Evolutionary conservation across 2,888 invertebrate genomes (phyloP).

Genomic region (Crossocerus cetratus): DNA sequence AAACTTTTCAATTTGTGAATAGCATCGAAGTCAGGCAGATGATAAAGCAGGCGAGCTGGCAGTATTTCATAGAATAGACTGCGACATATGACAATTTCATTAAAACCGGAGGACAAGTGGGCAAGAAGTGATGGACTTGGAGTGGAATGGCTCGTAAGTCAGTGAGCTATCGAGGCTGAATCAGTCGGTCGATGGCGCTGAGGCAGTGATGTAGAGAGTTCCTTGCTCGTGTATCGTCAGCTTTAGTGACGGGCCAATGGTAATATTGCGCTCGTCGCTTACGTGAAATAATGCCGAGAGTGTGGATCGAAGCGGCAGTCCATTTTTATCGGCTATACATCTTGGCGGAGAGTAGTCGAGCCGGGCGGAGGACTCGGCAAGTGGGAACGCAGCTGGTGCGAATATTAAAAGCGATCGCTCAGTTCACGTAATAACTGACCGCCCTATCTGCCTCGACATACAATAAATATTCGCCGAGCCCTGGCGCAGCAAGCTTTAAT

Average conservation of each 20-base stretch:
- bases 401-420: slow-evolving; percentile 74
- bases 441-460: slow-evolving; percentile 56
- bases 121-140: too few species aligned
- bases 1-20: too few species aligned
- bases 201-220: too few species aligned
- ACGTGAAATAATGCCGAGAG: slow-evolving; percentile 42
- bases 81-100: too few species aligned
- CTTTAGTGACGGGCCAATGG: not conserved
- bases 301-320: slow-evolving; percentile 45
- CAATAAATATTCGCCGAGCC: slow-evolving; percentile 43
- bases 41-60: too few species aligned
- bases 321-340: slow-evolving; percentile 66
- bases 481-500: slow-evolving; percentile 40
- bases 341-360: slow-evolving; percentile 40
- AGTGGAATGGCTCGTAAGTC: too few species aligned
- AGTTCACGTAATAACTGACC: slow-evolving; percentile 70
- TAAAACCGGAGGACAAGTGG: too few species aligned
- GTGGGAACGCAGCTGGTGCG: slow-evolving; percentile 69
- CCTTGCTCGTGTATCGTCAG: too few species aligned
- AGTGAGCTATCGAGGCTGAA: too few species aligned
- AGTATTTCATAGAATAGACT: too few species aligned
- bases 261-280: slow-evolving; percentile 6
- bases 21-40: too few species aligned
- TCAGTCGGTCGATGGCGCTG: too few species aligned
- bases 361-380: slow-evolving; percentile 21